Evolutionary conservation across 2,888 invertebrate genomes (phyloP).

Genomic region (Cetonia aurata): DNA sequence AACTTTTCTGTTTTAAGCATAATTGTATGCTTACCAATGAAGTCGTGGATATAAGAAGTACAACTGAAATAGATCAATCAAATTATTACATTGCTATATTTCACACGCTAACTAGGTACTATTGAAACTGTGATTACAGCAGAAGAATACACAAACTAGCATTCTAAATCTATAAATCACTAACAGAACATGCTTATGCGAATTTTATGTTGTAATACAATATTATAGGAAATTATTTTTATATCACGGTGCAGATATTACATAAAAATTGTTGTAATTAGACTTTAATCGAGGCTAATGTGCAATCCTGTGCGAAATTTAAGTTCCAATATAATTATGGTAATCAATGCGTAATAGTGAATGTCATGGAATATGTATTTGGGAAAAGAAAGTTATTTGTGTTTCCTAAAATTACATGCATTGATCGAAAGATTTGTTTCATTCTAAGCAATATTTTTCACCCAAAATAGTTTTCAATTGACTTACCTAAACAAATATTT

Average conservation of each 20-base stretch:
- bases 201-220: slow-evolving; percentile 1
- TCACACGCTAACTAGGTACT: no score
- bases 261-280: slow-evolving; percentile 6
- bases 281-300: not conserved
- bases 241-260: slow-evolving; percentile 1
- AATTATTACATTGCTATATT: no score
- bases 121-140: no score
- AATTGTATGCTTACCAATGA: slow-evolving; percentile 17
- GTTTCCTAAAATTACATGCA: no score
- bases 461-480: no score
- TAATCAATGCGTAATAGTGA: not conserved
- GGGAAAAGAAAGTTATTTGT: no score
- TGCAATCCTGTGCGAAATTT: slow-evolving; percentile 1
- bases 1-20: not conserved
- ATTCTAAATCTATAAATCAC: no score
- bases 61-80: slow-evolving; percentile 9
- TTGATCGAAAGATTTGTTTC: no score
- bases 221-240: not conserved
- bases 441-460: no score
- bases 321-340: not conserved
- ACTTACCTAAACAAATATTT: no score
- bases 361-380: no score
- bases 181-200: not conserved
- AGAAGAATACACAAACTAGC: no score
- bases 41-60: slow-evolving; percentile 3